phyloP scores from a whole-genome alignment of 1,140 invertebrate species.

The Nephotettix cincticeps region DNA sequence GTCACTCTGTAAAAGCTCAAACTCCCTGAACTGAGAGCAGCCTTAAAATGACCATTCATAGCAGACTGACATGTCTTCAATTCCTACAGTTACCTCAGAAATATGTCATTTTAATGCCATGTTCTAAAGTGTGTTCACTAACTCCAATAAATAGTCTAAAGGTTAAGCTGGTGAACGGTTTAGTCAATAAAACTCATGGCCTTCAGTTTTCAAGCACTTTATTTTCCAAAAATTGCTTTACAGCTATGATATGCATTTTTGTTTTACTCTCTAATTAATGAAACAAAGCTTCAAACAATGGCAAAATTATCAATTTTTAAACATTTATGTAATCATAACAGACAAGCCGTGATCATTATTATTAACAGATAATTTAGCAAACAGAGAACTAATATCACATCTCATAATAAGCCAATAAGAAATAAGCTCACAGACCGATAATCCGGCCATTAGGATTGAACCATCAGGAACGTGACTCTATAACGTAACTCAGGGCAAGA shows the following conservation, averaged over 20 bases:
- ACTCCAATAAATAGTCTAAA: no score
- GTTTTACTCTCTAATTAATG: conserved; percentile 27
- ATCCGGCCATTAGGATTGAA: neutral
- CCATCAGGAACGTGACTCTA: conserved; percentile 2
- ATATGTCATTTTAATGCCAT: no score
- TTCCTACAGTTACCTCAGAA: no score
- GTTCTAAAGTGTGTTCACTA: no score
- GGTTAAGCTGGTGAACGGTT: no score
- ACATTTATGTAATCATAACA: neutral
- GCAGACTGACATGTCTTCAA: no score
- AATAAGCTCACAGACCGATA: neutral
- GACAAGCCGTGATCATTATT: neutral
- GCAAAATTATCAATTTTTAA: neutral
- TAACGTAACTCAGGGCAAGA: neutral
- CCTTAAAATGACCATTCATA: no score
- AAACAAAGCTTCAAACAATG: conserved; percentile 21
- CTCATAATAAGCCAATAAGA: neutral
- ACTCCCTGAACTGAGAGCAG: no score
- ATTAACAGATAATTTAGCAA: neutral
- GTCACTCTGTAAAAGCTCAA: no score
- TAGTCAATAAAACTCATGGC: no score
- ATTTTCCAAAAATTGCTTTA: conserved; percentile 36
- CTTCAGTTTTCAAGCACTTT: conserved; percentile 28
- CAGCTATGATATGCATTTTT: conserved; percentile 36
- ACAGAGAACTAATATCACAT: conserved; percentile 5